Conservation (phyloP, 2,113 vertebrate genomes). For the Euleptes europaea region DNA sequence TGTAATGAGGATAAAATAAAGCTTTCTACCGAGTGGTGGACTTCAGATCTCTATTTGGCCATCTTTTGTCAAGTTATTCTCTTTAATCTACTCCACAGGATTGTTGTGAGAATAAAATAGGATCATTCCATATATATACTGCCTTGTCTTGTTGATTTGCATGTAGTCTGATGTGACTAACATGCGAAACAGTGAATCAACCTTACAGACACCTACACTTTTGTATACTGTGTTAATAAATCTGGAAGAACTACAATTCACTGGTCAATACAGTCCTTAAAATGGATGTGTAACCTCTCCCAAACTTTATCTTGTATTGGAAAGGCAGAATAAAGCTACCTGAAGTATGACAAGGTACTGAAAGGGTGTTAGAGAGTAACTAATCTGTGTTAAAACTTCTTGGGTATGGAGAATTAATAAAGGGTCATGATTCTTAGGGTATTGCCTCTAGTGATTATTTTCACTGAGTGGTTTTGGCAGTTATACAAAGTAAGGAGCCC, state of each 20-base stretch:
- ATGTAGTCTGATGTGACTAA: no score
- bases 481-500: no score
- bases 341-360: not conserved
- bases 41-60: not conserved
- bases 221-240: not conserved
- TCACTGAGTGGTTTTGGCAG: not conserved
- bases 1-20: not conserved
- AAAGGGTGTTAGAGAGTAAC: not conserved
- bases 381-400: not conserved
- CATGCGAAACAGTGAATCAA: not conserved
- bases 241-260: not conserved
- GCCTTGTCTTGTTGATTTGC: no score
- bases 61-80: not conserved
- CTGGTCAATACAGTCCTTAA: not conserved
- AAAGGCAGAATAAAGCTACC: not conserved
- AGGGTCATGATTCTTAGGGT: not conserved
- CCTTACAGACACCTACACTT: not conserved
- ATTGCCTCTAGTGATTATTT: not conserved
- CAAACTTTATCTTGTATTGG: not conserved
- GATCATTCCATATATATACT: no score
- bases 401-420: not conserved
- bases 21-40: not conserved
- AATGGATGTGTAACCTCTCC: not conserved
- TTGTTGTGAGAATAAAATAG: no score
- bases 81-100: not conserved